Evolutionary conservation across 2,113 vertebrate species (phyloP).

Genomic region (Leptocoma aspasia): DNA sequence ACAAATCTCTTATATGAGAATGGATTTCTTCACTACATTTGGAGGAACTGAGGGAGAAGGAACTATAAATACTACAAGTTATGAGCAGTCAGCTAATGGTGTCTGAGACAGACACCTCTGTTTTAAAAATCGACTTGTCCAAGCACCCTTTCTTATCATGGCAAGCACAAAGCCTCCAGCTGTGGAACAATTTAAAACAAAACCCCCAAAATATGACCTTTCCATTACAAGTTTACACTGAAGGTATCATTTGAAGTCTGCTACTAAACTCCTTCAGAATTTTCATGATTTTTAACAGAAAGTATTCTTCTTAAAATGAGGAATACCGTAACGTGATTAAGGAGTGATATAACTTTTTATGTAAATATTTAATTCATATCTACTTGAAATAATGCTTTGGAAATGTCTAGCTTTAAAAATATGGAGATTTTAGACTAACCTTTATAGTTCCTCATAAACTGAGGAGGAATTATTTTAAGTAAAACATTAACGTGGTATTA

Average conservation of each 20-base stretch:
- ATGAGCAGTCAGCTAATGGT: background rate
- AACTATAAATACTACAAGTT: background rate
- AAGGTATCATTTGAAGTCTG: background rate
- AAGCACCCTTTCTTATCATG: background rate
- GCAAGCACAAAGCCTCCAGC: background rate
- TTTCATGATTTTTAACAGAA: background rate
- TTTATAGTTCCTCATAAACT: background rate
- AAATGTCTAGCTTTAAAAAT: background rate
- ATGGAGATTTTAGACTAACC: background rate
- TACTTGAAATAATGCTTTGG: background rate
- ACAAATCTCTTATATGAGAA: background rate
- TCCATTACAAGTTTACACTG: background rate
- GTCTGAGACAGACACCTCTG: background rate
- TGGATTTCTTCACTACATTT: background rate
- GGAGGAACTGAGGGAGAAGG: background rate
- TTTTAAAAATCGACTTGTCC: background rate
- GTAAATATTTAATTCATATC: background rate
- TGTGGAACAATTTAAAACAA: background rate
- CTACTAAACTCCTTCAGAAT: background rate
- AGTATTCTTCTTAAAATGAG: background rate
- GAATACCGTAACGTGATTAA: background rate
- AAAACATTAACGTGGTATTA: background rate
- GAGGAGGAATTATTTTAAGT: background rate
- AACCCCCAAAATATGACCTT: background rate
- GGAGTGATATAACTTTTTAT: background rate